Evolutionary conservation across 2,113 vertebrate genomes (phyloP).

Genomic region (Dicentrarchus labrax): DNA sequence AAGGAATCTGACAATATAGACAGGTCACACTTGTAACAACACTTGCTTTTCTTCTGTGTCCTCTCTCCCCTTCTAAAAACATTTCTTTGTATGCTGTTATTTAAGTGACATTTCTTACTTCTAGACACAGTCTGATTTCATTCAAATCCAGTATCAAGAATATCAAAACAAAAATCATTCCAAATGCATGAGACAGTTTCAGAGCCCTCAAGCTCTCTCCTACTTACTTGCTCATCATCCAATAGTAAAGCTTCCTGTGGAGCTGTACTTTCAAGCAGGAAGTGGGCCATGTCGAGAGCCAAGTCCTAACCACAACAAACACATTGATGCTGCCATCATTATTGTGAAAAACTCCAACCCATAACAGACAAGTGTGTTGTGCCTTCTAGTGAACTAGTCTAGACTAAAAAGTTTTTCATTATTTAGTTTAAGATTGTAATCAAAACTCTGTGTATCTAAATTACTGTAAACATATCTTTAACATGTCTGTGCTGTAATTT

Average conservation of each 20-base stretch:
- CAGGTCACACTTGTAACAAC: neutral
- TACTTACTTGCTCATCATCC: slow-evolving; percentile 70
- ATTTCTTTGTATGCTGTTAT: neutral
- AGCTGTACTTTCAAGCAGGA: slow-evolving; percentile 85
- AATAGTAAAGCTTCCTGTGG: slow-evolving; percentile 88
- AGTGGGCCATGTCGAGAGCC: slow-evolving; percentile 88
- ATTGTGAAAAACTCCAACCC: neutral
- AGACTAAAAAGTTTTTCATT: too few species aligned
- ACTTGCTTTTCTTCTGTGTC: neutral
- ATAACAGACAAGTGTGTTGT: neutral
- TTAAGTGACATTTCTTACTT: neutral
- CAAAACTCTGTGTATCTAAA: too few species aligned
- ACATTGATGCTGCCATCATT: neutral
- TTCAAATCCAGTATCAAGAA: neutral
- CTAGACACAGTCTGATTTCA: neutral
- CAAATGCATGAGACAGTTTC: neutral
- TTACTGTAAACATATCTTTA: too few species aligned
- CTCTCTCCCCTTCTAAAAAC: neutral
- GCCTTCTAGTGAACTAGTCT: neutral
- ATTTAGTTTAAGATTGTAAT: too few species aligned
- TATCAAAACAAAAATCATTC: neutral
- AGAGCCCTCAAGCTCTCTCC: neutral
- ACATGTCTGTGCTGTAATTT: too few species aligned
- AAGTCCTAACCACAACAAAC: slow-evolving; percentile 79
- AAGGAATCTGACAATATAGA: slow-evolving; percentile 78